Evolutionary conservation across 2,113 vertebrate genomes (phyloP).

Genomic region (Meriones unguiculatus): DNA sequence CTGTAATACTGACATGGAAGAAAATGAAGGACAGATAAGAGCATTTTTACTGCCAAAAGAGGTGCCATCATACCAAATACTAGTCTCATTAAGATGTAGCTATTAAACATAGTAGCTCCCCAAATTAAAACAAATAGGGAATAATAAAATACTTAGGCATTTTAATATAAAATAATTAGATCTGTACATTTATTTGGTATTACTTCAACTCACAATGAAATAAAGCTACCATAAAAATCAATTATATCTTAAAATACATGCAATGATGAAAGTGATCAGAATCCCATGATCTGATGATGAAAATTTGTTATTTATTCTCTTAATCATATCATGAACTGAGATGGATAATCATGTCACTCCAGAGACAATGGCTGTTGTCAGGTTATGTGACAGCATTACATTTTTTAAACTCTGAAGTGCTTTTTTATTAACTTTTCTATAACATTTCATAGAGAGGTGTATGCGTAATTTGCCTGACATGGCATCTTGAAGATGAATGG

Average conservation of each 20-base stretch:
- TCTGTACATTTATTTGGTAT: background rate
- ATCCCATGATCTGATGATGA: background rate
- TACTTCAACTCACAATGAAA: background rate
- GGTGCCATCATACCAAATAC: background rate
- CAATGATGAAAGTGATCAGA: background rate
- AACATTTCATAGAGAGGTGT: conserved; percentile 45
- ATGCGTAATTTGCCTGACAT: conserved; percentile 65
- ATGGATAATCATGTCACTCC: background rate
- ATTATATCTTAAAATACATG: background rate
- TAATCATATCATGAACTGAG: background rate
- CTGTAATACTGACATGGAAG: background rate
- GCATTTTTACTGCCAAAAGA: background rate
- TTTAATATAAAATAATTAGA: background rate
- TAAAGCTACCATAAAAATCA: background rate
- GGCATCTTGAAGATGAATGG: conserved; percentile 78
- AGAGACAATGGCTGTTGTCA: conserved; percentile 39
- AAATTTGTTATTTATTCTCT: background rate
- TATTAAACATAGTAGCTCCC: background rate
- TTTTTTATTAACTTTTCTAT: conserved; percentile 61
- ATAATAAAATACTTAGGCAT: background rate
- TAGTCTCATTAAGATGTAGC: background rate
- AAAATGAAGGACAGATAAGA: rapidly evolving
- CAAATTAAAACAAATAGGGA: background rate
- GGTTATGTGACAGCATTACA: conserved; percentile 55
- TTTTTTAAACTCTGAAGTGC: conserved; percentile 58